A percentile compares a stretch with the other conserved stretches of the same genome.
Conservation (phyloP, 1,140 invertebrate genomes). For the Drosophila ohnishii region DNA sequence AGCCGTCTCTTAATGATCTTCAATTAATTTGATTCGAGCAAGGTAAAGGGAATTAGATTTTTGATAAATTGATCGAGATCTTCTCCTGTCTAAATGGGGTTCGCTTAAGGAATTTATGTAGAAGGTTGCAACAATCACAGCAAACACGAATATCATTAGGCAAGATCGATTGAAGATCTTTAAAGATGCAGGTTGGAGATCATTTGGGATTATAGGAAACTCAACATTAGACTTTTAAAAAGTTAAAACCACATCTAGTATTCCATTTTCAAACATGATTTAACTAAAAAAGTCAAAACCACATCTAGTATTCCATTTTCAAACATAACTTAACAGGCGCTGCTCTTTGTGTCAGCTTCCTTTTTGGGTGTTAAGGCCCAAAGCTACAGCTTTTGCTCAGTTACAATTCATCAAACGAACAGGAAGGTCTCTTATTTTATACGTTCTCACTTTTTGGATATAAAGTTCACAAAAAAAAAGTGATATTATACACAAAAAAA, state of each 20-base stretch:
- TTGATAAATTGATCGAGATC: slow-evolving; percentile 42
- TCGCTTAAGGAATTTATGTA: background rate
- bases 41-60: slow-evolving; percentile 3
- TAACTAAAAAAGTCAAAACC: too few relatives aligned
- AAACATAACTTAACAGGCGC: background rate
- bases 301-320: background rate
- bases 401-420: background rate
- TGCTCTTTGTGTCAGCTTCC: background rate
- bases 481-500: background rate
- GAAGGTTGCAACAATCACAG: background rate
- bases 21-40: slow-evolving; percentile 60
- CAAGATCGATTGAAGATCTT: background rate
- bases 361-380: background rate
- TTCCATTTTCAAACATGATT: background rate
- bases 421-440: slow-evolving; percentile 5
- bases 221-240: background rate
- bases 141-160: background rate
- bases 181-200: background rate
- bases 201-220: background rate
- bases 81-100: background rate
- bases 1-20: slow-evolving; percentile 50
- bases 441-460: slow-evolving; percentile 12
- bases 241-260: background rate
- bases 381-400: background rate
- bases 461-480: background rate